Evolutionary conservation across 2,797 vertebrate species (phyloP).

Genomic region (Numenius phaeopus): DNA sequence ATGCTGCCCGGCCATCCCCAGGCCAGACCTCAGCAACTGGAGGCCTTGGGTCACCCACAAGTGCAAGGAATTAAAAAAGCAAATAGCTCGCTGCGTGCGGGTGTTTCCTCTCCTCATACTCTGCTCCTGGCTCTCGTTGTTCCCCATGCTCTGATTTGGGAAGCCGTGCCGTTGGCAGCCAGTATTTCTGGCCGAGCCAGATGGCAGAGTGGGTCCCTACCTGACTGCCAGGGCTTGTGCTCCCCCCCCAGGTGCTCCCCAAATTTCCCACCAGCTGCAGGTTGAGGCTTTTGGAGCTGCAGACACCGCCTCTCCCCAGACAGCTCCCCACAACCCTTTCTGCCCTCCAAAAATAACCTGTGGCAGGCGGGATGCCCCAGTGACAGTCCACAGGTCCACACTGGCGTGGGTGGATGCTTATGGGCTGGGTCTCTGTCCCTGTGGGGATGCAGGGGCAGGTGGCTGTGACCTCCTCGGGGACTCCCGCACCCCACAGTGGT

Average conservation of each 20-base stretch:
- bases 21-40: background rate
- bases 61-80: background rate
- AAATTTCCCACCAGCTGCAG: background rate
- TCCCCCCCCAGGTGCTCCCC: background rate
- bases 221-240: background rate
- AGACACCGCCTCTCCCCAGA: background rate
- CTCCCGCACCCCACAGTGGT: background rate
- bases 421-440: background rate
- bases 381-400: accelerated
- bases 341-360: background rate
- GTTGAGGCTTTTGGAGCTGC: background rate
- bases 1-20: background rate
- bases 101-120: background rate
- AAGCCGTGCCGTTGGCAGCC: accelerated
- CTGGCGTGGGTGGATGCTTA: background rate
- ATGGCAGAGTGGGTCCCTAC: background rate
- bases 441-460: accelerated
- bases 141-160: accelerated
- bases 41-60: background rate
- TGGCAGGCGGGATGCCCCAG: background rate
- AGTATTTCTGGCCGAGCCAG: background rate
- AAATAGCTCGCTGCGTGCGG: accelerated
- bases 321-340: background rate
- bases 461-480: background rate
- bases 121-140: background rate